These are phyloP conservation scores for Potamilus streckersoni DNA, from an alignment of 1,140 invertebrate species.

Conservation along the genomic window DNA sequence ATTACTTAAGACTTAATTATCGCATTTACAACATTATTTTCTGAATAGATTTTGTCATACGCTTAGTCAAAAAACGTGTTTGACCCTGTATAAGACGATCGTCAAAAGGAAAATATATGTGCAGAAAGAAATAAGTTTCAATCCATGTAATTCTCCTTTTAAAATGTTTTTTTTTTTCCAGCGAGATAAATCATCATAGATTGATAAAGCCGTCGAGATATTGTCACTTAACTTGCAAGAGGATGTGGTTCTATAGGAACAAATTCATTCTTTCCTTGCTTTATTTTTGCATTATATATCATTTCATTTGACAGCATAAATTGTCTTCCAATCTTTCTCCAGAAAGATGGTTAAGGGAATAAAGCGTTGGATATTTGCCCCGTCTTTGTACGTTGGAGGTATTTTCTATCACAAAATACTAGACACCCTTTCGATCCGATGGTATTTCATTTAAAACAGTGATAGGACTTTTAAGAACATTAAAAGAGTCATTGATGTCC, in stretches of 20 bases:
- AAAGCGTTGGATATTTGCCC: no score
- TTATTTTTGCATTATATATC: neutral
- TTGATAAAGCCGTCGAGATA: neutral
- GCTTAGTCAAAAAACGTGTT: no score
- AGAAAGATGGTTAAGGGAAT: neutral
- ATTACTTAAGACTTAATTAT: neutral
- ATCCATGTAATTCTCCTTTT: slow-evolving; percentile 9
- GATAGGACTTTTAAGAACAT: neutral
- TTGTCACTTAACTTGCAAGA: neutral
- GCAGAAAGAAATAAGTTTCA: neutral
- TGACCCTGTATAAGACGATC: no score
- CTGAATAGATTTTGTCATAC: neutral
- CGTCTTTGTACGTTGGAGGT: neutral
- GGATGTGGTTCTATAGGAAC: neutral
- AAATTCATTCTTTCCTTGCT: neutral
- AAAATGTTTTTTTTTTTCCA: neutral
- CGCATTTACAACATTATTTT: neutral
- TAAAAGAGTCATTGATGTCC: neutral
- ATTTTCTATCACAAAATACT: slow-evolving; percentile 7
- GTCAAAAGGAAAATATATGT: neutral
- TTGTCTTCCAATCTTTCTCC: neutral
- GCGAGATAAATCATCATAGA: no score
- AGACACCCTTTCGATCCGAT: slow-evolving; percentile 6
- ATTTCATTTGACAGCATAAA: neutral
- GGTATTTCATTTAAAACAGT: slow-evolving; percentile 1